phyloP scores from a whole-genome alignment of 2,797 vertebrate species.

The Channa striata region DNA sequence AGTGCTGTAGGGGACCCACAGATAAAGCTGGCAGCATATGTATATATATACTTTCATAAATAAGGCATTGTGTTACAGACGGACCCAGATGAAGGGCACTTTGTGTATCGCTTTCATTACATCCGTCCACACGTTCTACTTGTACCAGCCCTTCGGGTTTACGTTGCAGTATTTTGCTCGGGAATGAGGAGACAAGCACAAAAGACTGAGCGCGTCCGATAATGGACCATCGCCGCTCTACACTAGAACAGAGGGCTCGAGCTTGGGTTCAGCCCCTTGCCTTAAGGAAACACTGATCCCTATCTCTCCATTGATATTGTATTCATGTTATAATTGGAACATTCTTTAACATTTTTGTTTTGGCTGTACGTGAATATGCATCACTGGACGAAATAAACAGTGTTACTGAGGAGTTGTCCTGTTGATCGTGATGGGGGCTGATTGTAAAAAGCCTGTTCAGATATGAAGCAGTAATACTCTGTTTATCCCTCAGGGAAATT shows the following conservation, averaged over 20 bases:
- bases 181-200: not conserved
- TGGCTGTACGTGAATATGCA: not conserved
- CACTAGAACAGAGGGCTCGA: constrained; percentile 23
- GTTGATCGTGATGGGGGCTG: not conserved
- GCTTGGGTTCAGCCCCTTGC: constrained; percentile 51
- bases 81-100: not conserved
- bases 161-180: not conserved
- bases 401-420: not conserved
- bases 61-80: constrained; percentile 13
- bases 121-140: not conserved
- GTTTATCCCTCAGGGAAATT: not conserved
- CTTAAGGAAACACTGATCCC: constrained; percentile 40
- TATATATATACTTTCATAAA: not conserved
- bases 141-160: not conserved
- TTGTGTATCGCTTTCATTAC: not conserved
- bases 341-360: not conserved
- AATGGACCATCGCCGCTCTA: constrained; percentile 57
- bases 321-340: not conserved
- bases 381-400: not conserved
- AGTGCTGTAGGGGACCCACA: not conserved
- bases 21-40: not conserved
- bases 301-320: constrained; percentile 10
- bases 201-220: constrained; percentile 40
- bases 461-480: not conserved
- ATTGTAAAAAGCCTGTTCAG: not conserved